Conservation (phyloP, 2,888 invertebrate genomes). For the Charanyca ferruginea region DNA sequence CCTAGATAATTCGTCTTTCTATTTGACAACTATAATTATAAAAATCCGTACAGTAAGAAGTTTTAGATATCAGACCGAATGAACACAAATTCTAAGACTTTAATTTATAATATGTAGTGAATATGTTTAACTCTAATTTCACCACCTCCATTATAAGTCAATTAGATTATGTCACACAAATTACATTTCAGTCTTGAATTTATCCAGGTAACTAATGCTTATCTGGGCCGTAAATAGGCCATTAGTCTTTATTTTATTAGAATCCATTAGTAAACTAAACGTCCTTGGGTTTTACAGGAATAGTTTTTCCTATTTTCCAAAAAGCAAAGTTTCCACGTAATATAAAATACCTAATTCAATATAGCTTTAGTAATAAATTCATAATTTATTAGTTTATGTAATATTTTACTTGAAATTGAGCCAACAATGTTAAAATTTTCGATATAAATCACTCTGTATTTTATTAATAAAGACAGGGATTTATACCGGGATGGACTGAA, state of each 20-base stretch:
- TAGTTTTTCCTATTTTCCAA: neutral
- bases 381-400: slow-evolving; percentile 27
- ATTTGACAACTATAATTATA: too few relatives aligned
- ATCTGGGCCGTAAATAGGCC: neutral
- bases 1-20: too few relatives aligned
- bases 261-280: neutral
- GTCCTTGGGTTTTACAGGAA: neutral
- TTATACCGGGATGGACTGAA: slow-evolving; percentile 27
- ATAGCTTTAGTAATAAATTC: slow-evolving; percentile 14
- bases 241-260: neutral
- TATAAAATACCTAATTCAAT: neutral
- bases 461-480: slow-evolving; percentile 46
- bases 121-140: too few relatives aligned
- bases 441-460: slow-evolving; percentile 23
- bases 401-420: slow-evolving; percentile 29
- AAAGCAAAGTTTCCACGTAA: neutral
- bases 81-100: too few relatives aligned
- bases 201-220: neutral
- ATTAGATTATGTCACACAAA: neutral
- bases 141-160: neutral
- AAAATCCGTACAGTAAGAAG: too few relatives aligned
- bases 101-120: too few relatives aligned
- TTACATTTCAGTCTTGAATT: neutral
- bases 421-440: slow-evolving; percentile 23
- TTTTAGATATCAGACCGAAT: too few relatives aligned